These are phyloP conservation scores for Chromoteleia sp. DNA, from an alignment of 2,888 invertebrate species.

Conservation along the genomic window DNA sequence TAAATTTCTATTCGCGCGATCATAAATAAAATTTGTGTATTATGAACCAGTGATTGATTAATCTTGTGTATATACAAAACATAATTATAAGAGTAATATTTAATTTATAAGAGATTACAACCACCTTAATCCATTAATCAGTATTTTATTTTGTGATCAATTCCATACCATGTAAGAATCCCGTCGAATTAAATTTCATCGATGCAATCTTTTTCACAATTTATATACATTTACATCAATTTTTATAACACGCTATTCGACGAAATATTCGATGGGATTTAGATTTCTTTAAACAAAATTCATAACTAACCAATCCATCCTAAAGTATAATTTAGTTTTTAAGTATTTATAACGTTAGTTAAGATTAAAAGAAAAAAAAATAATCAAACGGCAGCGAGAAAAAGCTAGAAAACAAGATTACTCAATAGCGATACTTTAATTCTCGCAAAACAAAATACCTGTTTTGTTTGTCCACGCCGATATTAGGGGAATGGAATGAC, in stretches of 20 bases:
- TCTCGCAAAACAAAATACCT: slow-evolving; percentile 26
- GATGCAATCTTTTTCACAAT: slow-evolving; percentile 37
- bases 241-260: slow-evolving; percentile 41
- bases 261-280: slow-evolving; percentile 43
- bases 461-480: slow-evolving; percentile 57
- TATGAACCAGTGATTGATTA: slow-evolving; percentile 44
- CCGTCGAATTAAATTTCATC: slow-evolving; percentile 38
- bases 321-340: slow-evolving; percentile 42
- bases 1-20: too few species aligned
- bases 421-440: slow-evolving; percentile 17
- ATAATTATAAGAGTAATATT: slow-evolving; percentile 21
- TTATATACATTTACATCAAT: slow-evolving; percentile 50
- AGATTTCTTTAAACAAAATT: slow-evolving; percentile 31
- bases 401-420: slow-evolving; percentile 1
- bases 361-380: slow-evolving; percentile 15
- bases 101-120: slow-evolving; percentile 66
- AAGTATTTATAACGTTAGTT: slow-evolving; percentile 50
- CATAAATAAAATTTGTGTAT: too few species aligned
- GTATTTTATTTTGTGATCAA: slow-evolving; percentile 65
- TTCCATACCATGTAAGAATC: not conserved
- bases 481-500: slow-evolving; percentile 33
- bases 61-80: slow-evolving; percentile 67
- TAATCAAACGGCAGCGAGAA: slow-evolving; percentile 4
- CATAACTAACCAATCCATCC: slow-evolving; percentile 27
- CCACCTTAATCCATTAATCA: slow-evolving; percentile 50